Base-by-base conservation (phyloP, 2,888 invertebrate genomes). In the Drosophila mayaguana region DNA sequence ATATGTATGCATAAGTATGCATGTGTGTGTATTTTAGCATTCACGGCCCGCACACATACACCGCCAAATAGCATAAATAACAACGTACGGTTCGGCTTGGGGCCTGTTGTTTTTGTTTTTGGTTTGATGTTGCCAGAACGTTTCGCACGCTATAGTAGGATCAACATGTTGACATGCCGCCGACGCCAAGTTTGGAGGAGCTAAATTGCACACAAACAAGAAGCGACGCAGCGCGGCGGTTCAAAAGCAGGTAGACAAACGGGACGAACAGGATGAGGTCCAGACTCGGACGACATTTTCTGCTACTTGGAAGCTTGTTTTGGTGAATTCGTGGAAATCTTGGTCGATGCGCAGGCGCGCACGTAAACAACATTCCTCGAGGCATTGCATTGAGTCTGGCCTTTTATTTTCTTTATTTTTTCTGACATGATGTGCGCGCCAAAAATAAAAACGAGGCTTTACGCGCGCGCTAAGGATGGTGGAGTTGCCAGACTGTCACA, bases 341-440 rank as follows among this genome's bases (percentile, higher is more conserved):
- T 71, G 74, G 43, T 72, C 66, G 75, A 83, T 82, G 88, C 86
- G 86, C 86, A 87, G 77, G 86, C 86, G 86, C 77, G 83, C 86
- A 87, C 85, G 88, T 87, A 88, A 87, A 87, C 86, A 88, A 87
- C 86, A 87, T 87, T 87, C 86, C 86, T 81, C 28, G 62, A 66
- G 69, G 75, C 72, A 86, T 83, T 83, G 80, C 66, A 63, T 61
- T 75, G 63, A 62, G 67, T 69, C 63, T 62, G 78, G 55, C 53
- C 50, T 80, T 68, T 81, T 75, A 72, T 64, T 68, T 55, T 54
- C 22, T 68, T 53, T 48, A 25, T 34, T 40, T 53, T 45, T 51
- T n/a, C 42, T 48, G 25, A 40, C 25, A 50, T 45, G 56, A 61
- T 48, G 63, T 68, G 72, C 85, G 81, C 87, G 84, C 86, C 86